Base-by-base conservation (phyloP, 1,140 invertebrate species). In the Caerostris darwini region DNA sequence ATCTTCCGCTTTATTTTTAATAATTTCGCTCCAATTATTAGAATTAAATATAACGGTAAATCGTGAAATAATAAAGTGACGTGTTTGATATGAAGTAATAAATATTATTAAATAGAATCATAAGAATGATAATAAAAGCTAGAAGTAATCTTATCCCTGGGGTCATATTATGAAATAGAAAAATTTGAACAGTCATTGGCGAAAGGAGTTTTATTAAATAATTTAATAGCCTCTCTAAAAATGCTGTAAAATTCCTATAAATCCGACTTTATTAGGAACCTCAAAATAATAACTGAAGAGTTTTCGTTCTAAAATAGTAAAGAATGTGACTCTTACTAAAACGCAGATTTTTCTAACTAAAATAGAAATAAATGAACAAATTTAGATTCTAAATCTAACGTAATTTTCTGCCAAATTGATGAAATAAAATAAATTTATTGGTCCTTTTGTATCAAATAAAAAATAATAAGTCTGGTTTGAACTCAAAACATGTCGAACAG, bases 401-500 rank as follows among this genome's bases (percentile, higher is more conserved):
- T n/a, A 64, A 54, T 88, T 14, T 61, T 88, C 58, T 88, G 85
- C 58, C 12, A 88, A n/a, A 34, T 14, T 7, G n/a, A 14, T 50
- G 34, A 58, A 58, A 34, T 53, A 50, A 59, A 91, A 81, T 69
- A 90, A 12, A 34, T 90, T 77, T 56, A 19, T 61, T 54, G 67
- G 88, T 97, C 97, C 97, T 97, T 97, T 97, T 97, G 97, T 97
- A 97, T 97, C 97, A 97, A 96, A 96, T 96, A 96, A 96, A 96
- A 95, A 95, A 96, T 94, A 95, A 95, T 94, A 96, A 97, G 96
- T 97, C 97, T 97, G 97, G 96, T 97, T 96, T 97, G 96, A 97
- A 97, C 97, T 97, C 97, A 97, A 97, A 97, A 97, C 97, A 97
- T 97, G 97, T 97, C 97, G 97, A 97, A 97, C 97, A 97, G 97